Percentiles rank a stretch among this genome's conserved stretches.
phyloP scores from a whole-genome alignment of 2,113 vertebrate species.

The Lamprotornis superbus region DNA sequence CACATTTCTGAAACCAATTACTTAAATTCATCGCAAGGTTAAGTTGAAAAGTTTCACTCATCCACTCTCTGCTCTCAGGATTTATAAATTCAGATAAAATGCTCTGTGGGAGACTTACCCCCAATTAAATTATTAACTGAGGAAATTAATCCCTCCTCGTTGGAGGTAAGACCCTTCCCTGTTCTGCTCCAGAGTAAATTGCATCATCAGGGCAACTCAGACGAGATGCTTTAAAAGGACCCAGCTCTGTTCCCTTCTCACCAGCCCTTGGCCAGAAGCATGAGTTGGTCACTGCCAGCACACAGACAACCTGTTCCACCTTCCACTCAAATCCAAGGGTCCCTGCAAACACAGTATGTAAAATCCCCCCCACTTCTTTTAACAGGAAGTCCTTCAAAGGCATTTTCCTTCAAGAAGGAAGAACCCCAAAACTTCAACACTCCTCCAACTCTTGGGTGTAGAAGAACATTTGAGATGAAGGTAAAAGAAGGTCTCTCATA shows the following conservation, averaged over 20 bases:
- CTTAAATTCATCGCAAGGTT: not conserved
- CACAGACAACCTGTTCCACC: not conserved
- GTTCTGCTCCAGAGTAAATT: not conserved
- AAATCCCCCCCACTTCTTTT: not conserved
- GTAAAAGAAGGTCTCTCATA: not conserved
- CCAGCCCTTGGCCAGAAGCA: not conserved
- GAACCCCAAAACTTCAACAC: not conserved
- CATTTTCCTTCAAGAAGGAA: not conserved
- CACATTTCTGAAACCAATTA: not conserved
- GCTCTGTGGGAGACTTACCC: not conserved
- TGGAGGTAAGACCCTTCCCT: not conserved
- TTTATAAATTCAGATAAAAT: not conserved
- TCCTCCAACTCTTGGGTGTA: not conserved
- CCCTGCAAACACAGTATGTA: not conserved
- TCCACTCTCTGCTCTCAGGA: not conserved
- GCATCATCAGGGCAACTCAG: not conserved
- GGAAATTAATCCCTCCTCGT: not conserved
- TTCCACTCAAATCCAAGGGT: not conserved
- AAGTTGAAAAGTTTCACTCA: not conserved
- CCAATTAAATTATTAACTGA: not conserved
- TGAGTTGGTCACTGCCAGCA: not conserved
- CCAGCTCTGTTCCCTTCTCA: not conserved
- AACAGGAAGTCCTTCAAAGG: not conserved
- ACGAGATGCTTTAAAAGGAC: not conserved
- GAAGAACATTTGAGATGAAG: not conserved